phyloP scores from a whole-genome alignment of 1,140 invertebrate species.

The Plectus sambesii region DNA sequence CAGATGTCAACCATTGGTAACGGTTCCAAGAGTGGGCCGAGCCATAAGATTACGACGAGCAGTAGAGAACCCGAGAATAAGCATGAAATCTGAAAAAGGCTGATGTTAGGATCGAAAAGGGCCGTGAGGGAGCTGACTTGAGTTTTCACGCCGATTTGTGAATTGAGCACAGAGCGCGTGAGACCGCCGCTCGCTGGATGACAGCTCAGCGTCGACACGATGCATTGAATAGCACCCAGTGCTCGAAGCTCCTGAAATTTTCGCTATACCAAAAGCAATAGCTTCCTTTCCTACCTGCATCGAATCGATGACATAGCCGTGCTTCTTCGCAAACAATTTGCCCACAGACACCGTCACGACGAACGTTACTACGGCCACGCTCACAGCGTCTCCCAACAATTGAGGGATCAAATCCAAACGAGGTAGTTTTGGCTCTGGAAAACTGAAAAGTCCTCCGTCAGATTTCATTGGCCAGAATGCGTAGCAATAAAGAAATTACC shows the following conservation, averaged over 20 bases:
- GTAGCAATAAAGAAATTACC: constrained; percentile 35
- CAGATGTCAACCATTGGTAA: constrained; percentile 14
- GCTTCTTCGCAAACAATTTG: constrained; percentile 51
- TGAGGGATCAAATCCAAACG: constrained; percentile 29
- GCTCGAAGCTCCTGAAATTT: constrained; percentile 23
- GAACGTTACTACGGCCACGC: constrained; percentile 51
- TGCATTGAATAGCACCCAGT: no score
- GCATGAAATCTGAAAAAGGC: constrained; percentile 19
- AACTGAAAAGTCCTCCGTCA: no score
- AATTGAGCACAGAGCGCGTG: constrained; percentile 4
- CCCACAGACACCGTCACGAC: constrained; percentile 52
- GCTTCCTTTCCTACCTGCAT: constrained; percentile 47
- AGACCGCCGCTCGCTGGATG: constrained; percentile 14
- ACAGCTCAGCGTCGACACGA: constrained; percentile 15
- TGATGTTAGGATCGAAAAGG: no score
- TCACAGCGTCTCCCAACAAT: constrained; percentile 42
- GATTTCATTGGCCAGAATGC: neutral
- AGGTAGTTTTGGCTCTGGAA: constrained; percentile 40
- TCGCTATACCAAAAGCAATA: neutral
- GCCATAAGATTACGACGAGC: constrained; percentile 19
- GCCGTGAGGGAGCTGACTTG: no score
- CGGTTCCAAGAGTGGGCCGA: constrained; percentile 15
- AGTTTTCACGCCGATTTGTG: constrained; percentile 2
- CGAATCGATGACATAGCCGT: constrained; percentile 51
- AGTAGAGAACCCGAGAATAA: constrained; percentile 20